These are phyloP conservation scores for Bombus pascuorum DNA, from an alignment of 1,140 invertebrate species.

Conservation along the genomic window DNA sequence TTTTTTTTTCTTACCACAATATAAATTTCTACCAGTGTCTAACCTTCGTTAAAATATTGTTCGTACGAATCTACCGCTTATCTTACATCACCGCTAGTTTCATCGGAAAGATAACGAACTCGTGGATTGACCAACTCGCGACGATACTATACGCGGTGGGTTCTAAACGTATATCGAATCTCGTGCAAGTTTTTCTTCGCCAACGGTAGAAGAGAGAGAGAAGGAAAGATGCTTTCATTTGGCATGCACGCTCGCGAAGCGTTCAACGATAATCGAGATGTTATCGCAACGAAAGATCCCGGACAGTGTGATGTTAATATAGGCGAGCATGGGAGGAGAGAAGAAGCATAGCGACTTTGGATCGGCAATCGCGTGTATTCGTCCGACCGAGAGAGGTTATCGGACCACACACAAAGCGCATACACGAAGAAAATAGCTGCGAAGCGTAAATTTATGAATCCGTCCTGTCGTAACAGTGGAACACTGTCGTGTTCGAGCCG, in stretches of 20 bases:
- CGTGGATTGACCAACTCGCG: background rate
- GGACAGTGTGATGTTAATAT: slow-evolving; percentile 48
- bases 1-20: no score
- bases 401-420: slow-evolving; percentile 52
- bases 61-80: background rate
- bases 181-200: background rate
- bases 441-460: slow-evolving; percentile 68
- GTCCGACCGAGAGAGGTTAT: slow-evolving; percentile 45
- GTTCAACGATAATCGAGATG: slow-evolving; percentile 53
- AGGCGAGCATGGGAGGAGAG: background rate
- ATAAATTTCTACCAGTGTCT: background rate
- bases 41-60: background rate
- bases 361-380: slow-evolving; percentile 24
- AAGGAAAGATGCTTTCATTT: background rate
- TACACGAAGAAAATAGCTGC: slow-evolving; percentile 53
- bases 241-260: background rate
- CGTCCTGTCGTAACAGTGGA: slow-evolving; percentile 57
- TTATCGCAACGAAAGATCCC: slow-evolving; percentile 16
- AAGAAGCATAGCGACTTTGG: background rate
- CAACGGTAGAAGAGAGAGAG: no score
- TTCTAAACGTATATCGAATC: background rate
- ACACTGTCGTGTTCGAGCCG: slow-evolving; percentile 57
- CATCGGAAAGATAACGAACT: slow-evolving; percentile 12
- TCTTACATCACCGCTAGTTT: slow-evolving; percentile 28
- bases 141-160: background rate